Base-by-base conservation (phyloP, 2,113 vertebrate genomes). In the Lophius piscatorius region DNA sequence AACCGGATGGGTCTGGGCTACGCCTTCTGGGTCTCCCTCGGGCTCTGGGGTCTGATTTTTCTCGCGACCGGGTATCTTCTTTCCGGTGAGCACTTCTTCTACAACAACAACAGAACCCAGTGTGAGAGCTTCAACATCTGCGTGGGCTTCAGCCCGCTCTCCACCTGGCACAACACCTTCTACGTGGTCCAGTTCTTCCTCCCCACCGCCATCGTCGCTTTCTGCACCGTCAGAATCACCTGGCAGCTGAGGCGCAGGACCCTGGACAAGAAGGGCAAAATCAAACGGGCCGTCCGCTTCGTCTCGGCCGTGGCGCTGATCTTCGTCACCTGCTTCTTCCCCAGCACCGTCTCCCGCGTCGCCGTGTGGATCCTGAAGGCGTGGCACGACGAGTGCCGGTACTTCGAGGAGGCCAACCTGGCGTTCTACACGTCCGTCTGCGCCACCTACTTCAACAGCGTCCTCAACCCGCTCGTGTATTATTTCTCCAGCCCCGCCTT, bases 91-190 rank as follows among this genome's bases (percentile, higher is more conserved):
- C 91, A 91, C 56, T 85, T 88, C 47, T 88, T 54, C 36, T n/a
- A 55, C 40, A 47, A 40, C 1, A 44, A 70, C 68, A 91, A 92
- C 59, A 70, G 42, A 0, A 92, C 88, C 0, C 91, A 91, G 46
- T 93, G 92, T 11, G 92, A 93, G 76, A 93, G 91, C 40, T 93
- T 93, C 77, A 90, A 88, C 78, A 91, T 93, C 57, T 91, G 91
- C 73, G 76, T 91, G 63, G 85, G 76, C 16, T 65, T 57, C 61
- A 70, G 67, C 10, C 83, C 90, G 0, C 33, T 86, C 14, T 71
- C 78, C 55, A 89, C 82, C 58, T 93, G 91, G 90, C 91, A 92
- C 56, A 91, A 92, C 14, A 7, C 77, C 1, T 92, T 93, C 62
- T 92, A 90, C 7, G 70, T 91, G 5, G 8, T 88, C 20, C 85